Conservation (phyloP, 2,888 invertebrate genomes). For the Oithona nana region DNA sequence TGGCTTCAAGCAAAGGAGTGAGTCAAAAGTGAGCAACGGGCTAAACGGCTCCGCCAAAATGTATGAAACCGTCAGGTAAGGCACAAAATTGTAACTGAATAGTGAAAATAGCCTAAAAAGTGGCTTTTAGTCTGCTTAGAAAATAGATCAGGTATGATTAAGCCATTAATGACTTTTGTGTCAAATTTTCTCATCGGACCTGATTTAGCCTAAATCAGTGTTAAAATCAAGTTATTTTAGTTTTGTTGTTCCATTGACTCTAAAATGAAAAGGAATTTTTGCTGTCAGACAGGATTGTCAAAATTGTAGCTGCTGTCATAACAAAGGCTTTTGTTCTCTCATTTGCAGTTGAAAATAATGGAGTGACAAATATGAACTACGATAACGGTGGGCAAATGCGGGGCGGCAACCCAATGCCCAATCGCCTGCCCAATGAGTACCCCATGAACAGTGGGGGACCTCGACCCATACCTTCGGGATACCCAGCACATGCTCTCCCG, state of each 20-base stretch:
- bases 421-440: neutral
- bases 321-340: too few species aligned
- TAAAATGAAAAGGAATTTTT: too few species aligned
- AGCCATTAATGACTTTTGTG: neutral
- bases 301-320: too few species aligned
- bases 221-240: too few species aligned
- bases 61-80: neutral
- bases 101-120: neutral
- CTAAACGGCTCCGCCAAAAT: neutral
- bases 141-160: neutral
- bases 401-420: too few species aligned
- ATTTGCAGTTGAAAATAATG: too few species aligned
- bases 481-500: slow-evolving; percentile 9
- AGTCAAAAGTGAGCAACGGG: neutral
- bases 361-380: neutral
- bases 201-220: too few species aligned
- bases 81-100: too few species aligned
- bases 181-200: neutral
- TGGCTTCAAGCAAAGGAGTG: neutral
- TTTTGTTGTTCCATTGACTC: too few species aligned
- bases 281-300: too few species aligned
- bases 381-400: neutral
- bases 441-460: too few species aligned
- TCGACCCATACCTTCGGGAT: slow-evolving; percentile 1
- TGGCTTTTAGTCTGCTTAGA: neutral